Evolutionary conservation across 2,797 vertebrate species (phyloP).

Genomic region (Silurus aristotelis): DNA sequence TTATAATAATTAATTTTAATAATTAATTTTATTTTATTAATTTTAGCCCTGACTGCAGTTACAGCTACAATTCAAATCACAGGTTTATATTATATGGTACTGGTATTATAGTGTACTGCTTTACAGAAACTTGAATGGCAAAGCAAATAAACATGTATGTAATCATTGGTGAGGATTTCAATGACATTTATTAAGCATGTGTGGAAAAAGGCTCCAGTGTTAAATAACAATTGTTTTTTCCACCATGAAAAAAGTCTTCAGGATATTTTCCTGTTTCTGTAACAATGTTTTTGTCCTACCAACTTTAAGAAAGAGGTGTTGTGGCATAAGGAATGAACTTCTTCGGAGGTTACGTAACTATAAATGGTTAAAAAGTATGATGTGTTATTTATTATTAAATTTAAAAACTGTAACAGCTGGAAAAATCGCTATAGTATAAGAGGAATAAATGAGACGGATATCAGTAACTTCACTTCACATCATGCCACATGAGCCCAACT

Average conservation of each 20-base stretch:
- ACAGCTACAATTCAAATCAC: neutral
- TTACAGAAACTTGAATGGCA: neutral
- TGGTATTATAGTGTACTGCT: neutral
- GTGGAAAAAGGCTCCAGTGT: neutral
- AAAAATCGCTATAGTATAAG: neutral
- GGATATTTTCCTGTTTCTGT: neutral
- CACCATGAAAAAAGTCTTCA: neutral
- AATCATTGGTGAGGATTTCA: neutral
- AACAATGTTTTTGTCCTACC: neutral
- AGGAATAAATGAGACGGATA: neutral
- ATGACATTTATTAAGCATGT: neutral
- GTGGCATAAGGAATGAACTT: neutral
- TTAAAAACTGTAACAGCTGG: neutral
- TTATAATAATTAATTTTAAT: too few relatives aligned
- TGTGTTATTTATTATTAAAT: neutral
- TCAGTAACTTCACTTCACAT: neutral
- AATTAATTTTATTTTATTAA: neutral
- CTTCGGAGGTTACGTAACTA: neutral
- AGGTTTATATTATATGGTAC: neutral
- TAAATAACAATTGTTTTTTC: neutral
- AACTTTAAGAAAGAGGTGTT: neutral
- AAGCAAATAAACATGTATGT: neutral
- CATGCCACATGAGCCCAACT: neutral
- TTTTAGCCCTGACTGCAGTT: neutral
- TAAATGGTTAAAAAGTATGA: neutral